phyloP scores from a whole-genome alignment of 2,888 invertebrate genomes.

The Yponomeuta sedellus region DNA sequence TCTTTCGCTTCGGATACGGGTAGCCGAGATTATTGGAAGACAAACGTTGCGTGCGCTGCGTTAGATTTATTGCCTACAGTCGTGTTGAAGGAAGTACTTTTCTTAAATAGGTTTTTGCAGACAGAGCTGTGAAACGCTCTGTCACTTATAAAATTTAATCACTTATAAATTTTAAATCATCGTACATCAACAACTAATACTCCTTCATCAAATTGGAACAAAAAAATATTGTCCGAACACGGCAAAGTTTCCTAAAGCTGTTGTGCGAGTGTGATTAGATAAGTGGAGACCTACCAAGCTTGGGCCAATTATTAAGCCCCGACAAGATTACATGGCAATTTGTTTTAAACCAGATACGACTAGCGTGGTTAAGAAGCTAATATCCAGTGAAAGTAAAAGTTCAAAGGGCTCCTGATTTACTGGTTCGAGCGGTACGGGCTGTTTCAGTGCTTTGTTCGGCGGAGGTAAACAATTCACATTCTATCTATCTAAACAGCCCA shows the following conservation, averaged over 20 bases:
- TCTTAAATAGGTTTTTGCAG: not conserved
- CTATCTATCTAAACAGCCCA: no score
- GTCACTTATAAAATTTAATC: no score
- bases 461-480: not conserved
- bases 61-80: conserved; percentile 3
- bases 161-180: no score
- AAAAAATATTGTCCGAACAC: no score
- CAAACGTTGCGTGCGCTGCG: not conserved
- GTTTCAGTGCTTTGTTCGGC: not conserved
- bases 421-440: not conserved
- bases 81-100: not conserved
- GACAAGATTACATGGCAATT: not conserved
- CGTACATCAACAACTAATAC: no score
- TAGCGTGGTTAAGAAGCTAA: not conserved
- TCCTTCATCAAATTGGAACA: no score
- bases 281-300: no score
- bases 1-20: not conserved
- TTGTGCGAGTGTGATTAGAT: no score
- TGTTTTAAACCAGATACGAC: not conserved
- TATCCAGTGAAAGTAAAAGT: not conserved
- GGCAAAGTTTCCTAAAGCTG: no score
- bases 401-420: not conserved
- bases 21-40: not conserved
- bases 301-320: not conserved
- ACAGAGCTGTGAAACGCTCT: no score